Percentiles rank a stretch among this genome's conserved stretches.
phyloP scores from a whole-genome alignment of 2,888 invertebrate genomes.

The Acronicta alni region DNA sequence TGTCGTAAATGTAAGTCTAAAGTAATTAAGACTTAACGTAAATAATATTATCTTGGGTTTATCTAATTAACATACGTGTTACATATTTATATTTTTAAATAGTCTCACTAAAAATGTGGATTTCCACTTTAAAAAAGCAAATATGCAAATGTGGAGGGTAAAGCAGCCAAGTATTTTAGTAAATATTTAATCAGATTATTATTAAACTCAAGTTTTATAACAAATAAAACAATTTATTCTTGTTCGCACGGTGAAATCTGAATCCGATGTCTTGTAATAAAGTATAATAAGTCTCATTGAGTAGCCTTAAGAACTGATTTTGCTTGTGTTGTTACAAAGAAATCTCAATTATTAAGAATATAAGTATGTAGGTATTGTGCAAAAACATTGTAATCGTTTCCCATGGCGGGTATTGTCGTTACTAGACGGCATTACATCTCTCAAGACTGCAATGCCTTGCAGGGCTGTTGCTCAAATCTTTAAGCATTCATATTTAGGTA shows the following conservation, averaged over 20 bases:
- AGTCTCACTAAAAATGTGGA: constrained; percentile 8
- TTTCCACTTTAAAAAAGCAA: constrained; percentile 8
- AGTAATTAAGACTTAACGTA: neutral
- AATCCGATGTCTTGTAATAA: constrained; percentile 23
- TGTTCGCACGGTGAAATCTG: constrained; percentile 56
- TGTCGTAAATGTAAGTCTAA: neutral
- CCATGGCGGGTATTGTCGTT: constrained; percentile 57
- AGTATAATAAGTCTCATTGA: constrained; percentile 18
- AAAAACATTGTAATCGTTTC: constrained; percentile 59
- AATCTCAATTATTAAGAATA: constrained; percentile 50
- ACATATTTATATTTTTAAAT: no score
- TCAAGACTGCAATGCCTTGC: constrained; percentile 18
- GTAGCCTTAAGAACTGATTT: constrained; percentile 39
- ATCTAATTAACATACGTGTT: neutral
- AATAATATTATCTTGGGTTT: constrained; percentile 1
- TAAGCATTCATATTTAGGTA: neutral
- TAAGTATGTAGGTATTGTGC: constrained; percentile 60
- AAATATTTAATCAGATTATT: constrained; percentile 24
- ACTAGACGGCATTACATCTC: constrained; percentile 50
- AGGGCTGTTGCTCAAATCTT: constrained; percentile 38
- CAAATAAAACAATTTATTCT: constrained; percentile 46
- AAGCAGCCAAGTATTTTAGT: constrained; percentile 12
- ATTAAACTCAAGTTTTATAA: constrained; percentile 40
- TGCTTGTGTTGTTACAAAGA: constrained; percentile 36
- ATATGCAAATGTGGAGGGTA: constrained; percentile 26